A percentile compares a stretch with the other conserved stretches of the same genome.
These are phyloP conservation scores for Clinocottus analis DNA, from an alignment of 2,113 vertebrate genomes.

Conservation along the genomic window DNA sequence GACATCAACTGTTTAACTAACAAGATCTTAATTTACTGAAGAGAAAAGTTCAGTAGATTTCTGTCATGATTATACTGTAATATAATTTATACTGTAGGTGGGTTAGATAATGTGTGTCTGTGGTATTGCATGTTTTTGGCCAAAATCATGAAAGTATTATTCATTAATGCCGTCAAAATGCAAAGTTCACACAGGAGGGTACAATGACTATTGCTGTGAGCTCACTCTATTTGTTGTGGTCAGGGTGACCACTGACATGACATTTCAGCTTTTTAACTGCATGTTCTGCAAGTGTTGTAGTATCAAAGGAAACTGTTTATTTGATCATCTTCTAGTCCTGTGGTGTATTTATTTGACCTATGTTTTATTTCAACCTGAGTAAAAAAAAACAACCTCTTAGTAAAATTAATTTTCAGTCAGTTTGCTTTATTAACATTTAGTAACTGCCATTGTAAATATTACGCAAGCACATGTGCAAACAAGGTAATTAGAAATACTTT, in stretches of 20 bases:
- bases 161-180: background rate
- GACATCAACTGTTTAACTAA: background rate
- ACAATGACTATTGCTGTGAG: constrained; percentile 57
- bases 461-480: background rate
- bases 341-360: background rate
- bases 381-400: background rate
- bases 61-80: background rate
- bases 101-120: background rate
- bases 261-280: constrained; percentile 9
- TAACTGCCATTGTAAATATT: background rate
- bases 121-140: background rate
- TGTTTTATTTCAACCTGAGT: background rate
- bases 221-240: constrained; percentile 63
- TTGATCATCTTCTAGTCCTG: no score
- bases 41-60: background rate
- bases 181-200: constrained; percentile 57
- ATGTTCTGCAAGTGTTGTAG: background rate
- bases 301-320: background rate
- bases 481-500: background rate
- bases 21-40: background rate
- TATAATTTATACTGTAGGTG: background rate
- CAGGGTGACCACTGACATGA: constrained; percentile 54
- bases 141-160: background rate
- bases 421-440: background rate
- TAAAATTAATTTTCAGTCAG: background rate